Percentiles rank a stretch among this genome's conserved stretches.
Evolutionary conservation across 2,797 vertebrate species (phyloP).

Genomic region (Bradypus variegatus): DNA sequence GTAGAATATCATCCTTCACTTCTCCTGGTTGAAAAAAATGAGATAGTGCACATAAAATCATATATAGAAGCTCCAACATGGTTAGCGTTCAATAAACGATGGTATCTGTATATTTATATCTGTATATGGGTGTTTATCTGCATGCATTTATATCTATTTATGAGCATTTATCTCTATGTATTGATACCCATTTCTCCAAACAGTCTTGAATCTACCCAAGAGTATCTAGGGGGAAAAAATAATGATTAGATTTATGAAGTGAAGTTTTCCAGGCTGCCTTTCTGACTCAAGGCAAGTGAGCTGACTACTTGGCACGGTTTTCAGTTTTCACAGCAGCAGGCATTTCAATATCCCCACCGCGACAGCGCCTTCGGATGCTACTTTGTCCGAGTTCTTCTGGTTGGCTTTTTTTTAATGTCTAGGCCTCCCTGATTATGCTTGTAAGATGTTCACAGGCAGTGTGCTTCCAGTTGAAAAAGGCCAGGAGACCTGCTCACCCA

Average conservation of each 20-base stretch:
- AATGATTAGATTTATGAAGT: constrained; percentile 58
- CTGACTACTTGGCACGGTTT: constrained; percentile 1
- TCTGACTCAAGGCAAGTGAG: constrained; percentile 22
- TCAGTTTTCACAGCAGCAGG: constrained; percentile 35
- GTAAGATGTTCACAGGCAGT: not conserved
- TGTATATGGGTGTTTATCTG: not conserved
- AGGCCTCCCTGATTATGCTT: not conserved
- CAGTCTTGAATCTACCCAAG: constrained; percentile 19
- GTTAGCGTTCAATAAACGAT: not conserved
- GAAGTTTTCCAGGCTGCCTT: constrained; percentile 46
- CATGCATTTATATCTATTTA: not conserved
- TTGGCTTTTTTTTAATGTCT: not conserved
- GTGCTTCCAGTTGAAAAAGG: not conserved
- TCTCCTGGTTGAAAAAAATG: not conserved
- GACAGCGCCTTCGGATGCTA: not conserved
- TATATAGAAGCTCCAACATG: not conserved
- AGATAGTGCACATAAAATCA: not conserved
- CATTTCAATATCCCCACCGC: constrained; percentile 16
- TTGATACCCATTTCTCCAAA: constrained; percentile 37
- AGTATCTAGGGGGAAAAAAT: constrained; percentile 9
- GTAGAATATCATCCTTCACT: not conserved
- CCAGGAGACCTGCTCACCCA: not conserved
- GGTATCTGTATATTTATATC: not conserved
- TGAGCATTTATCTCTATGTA: constrained; percentile 9
- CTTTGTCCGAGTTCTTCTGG: not conserved